Percentiles rank a stretch among this genome's conserved stretches.
These are phyloP conservation scores for Apeira syringaria DNA, from an alignment of 2,888 invertebrate species.

Conservation along the genomic window DNA sequence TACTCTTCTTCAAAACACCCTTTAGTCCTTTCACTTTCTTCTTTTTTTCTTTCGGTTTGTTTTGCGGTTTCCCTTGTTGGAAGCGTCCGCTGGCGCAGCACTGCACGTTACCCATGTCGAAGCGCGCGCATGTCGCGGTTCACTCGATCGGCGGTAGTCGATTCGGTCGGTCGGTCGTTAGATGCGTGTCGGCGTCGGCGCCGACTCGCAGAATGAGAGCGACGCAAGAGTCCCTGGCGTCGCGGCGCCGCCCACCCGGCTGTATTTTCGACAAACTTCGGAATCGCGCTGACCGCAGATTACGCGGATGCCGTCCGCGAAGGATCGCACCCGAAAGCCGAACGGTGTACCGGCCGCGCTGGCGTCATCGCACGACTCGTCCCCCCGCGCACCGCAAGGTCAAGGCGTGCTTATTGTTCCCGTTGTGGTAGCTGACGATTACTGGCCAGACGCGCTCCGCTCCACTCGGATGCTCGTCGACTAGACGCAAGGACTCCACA, in stretches of 20 bases:
- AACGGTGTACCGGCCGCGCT: slow-evolving; percentile 73
- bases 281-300: slow-evolving; percentile 75
- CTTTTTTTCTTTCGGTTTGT: slow-evolving; percentile 64
- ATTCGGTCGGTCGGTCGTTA: slow-evolving; percentile 80
- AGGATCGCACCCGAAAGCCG: slow-evolving; percentile 83
- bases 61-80: slow-evolving; percentile 64
- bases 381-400: slow-evolving; percentile 78
- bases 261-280: slow-evolving; percentile 74
- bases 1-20: slow-evolving; percentile 60
- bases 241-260: slow-evolving; percentile 70
- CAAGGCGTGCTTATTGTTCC: slow-evolving; percentile 79
- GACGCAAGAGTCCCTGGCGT: slow-evolving; percentile 61
- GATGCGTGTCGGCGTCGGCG: slow-evolving; percentile 81
- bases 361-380: slow-evolving; percentile 76
- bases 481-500: slow-evolving; percentile 40
- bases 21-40: slow-evolving; percentile 50
- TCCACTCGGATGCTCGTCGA: slow-evolving; percentile 48
- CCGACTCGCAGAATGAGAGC: slow-evolving; percentile 78
- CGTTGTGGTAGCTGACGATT: slow-evolving; percentile 43
- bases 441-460: slow-evolving; percentile 54
- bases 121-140: slow-evolving; percentile 77
- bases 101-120: slow-evolving; percentile 82
- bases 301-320: slow-evolving; percentile 80
- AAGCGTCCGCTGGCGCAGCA: slow-evolving; percentile 80
- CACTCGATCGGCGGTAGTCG: slow-evolving; percentile 71